phyloP scores from a whole-genome alignment of 2,113 vertebrate species.

The Embiotoca jacksoni region DNA sequence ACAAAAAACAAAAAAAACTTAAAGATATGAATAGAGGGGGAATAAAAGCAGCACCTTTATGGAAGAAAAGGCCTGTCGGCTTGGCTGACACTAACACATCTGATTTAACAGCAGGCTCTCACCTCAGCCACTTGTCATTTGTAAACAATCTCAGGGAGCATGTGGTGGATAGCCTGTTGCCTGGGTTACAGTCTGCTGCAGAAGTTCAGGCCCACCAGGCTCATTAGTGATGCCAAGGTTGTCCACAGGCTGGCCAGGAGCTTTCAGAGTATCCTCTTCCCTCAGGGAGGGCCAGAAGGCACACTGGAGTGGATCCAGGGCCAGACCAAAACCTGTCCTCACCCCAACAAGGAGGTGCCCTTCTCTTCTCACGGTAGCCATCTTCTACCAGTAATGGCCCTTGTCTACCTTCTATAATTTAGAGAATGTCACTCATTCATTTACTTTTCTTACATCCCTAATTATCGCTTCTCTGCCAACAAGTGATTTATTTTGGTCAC shows the following conservation, averaged over 20 bases:
- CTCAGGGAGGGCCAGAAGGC: slow-evolving; percentile 61
- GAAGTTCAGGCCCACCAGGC: slow-evolving; percentile 54
- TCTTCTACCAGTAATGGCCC: slow-evolving; percentile 16
- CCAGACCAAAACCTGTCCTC: slow-evolving; percentile 33
- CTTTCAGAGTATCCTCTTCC: slow-evolving; percentile 56
- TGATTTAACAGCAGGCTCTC: slow-evolving; percentile 45
- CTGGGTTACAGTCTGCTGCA: slow-evolving; percentile 78
- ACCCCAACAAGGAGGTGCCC: slow-evolving; percentile 25
- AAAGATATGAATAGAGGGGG: background rate
- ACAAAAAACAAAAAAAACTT: background rate
- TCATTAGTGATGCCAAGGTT: slow-evolving; percentile 79
- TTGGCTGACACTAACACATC: slow-evolving; percentile 34
- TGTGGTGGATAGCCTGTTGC: slow-evolving; percentile 68
- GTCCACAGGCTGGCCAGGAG: slow-evolving; percentile 74
- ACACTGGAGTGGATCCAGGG: slow-evolving; percentile 49
- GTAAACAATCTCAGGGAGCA: slow-evolving; percentile 72
- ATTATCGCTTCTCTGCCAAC: slow-evolving; percentile 28
- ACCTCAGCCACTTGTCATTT: slow-evolving; percentile 68
- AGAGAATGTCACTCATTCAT: slow-evolving; percentile 42
- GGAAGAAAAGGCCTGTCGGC: slow-evolving; percentile 8
- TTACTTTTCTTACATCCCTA: slow-evolving; percentile 28
- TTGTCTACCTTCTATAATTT: slow-evolving; percentile 26
- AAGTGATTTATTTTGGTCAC: slow-evolving; percentile 28
- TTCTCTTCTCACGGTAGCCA: slow-evolving; percentile 22
- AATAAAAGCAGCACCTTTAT: slow-evolving; percentile 14